phyloP scores from a whole-genome alignment of 2,888 invertebrate genomes.

The Diarsia brunnea region DNA sequence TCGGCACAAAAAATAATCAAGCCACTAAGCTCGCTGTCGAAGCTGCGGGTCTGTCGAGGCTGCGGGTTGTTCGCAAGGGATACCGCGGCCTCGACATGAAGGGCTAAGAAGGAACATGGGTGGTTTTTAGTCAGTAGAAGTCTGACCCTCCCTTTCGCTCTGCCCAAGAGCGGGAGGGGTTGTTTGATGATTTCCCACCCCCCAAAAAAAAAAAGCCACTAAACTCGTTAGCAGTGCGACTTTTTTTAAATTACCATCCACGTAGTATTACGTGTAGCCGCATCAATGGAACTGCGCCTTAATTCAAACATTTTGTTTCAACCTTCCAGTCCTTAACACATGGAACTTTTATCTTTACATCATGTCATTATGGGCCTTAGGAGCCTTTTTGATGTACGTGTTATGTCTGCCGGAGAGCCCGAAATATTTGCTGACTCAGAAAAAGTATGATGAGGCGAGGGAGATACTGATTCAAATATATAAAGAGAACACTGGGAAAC shows the following conservation, averaged over 20 bases:
- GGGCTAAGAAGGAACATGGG: too few relatives aligned
- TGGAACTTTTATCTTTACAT: slow-evolving; percentile 84
- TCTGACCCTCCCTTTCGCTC: too few relatives aligned
- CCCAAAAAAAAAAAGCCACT: not conserved
- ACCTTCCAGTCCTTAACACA: slow-evolving; percentile 78
- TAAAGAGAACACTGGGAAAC: slow-evolving; percentile 78
- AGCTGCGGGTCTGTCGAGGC: too few relatives aligned
- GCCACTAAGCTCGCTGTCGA: not conserved
- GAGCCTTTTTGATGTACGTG: slow-evolving; percentile 74
- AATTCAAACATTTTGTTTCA: slow-evolving; percentile 53
- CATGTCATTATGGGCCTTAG: slow-evolving; percentile 79
- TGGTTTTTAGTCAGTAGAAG: too few relatives aligned
- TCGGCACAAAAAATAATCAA: not conserved
- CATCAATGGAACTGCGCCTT: slow-evolving; percentile 20
- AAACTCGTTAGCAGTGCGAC: not conserved
- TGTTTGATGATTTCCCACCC: too few relatives aligned
- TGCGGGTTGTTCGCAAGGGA: too few relatives aligned
- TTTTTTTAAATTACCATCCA: not conserved
- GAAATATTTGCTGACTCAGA: slow-evolving; percentile 80
- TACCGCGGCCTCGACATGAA: too few relatives aligned
- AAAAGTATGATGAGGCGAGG: slow-evolving; percentile 80
- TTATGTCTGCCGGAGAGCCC: slow-evolving; percentile 82
- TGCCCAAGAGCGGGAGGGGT: too few relatives aligned
- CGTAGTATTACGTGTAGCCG: not conserved
- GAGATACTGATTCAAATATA: slow-evolving; percentile 78